Base-by-base conservation (phyloP, 2,888 invertebrate genomes). In the Gastracanthus pulcherrimus region DNA sequence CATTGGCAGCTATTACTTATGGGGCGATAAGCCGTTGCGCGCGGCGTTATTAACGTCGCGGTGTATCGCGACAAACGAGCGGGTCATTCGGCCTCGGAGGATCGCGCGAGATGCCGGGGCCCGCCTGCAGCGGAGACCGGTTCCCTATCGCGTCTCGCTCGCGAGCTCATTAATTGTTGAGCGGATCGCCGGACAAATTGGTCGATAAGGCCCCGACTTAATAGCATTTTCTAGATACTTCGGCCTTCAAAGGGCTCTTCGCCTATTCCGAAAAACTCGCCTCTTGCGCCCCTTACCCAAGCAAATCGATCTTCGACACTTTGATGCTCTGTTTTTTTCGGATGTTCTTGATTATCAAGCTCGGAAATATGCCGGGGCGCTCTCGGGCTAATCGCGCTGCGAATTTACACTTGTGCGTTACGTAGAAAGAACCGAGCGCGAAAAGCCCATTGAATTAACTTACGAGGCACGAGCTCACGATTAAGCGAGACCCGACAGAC, bases 1-100 rank as follows among this genome's bases (percentile, higher is more conserved):
- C 88, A 89, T 89, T 87, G 88, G 87, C 87, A 86, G 85, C 88
- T 88, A 90, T 90, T 87, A 89, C 86, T 89, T 89, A 89, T 87
- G 81, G 82, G 83, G 86, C 86, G 89, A 89, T 89, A 89, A 87
- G 79, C 78, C 80, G 83, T 84, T 80, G n/a, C 80, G 84, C 84
- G 84, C 66, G 70, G 60, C 48, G 66, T 72, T 79, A 79, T 79
- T 79, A 79, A 79, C 72, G 74, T 60, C 45, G 79, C 34, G 19
- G 29, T n/a, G 41, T 36, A 34, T 16, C 5, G 64, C 64, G 71
- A 66, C 72, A 66, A 64, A 66, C 31, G 41, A 34, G 67, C 69
- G 41, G 51, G 62, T 51, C 55, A 76, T 23, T 69, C 41, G 55
- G 67, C 19, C n/a, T 19, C 29, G 76, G 36, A 7, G 36, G n/a